A percentile compares a stretch with the other conserved stretches of the same genome.
These are phyloP conservation scores for Petrolisthes manimaculis DNA, from an alignment of 2,888 invertebrate species.

Conservation along the genomic window DNA sequence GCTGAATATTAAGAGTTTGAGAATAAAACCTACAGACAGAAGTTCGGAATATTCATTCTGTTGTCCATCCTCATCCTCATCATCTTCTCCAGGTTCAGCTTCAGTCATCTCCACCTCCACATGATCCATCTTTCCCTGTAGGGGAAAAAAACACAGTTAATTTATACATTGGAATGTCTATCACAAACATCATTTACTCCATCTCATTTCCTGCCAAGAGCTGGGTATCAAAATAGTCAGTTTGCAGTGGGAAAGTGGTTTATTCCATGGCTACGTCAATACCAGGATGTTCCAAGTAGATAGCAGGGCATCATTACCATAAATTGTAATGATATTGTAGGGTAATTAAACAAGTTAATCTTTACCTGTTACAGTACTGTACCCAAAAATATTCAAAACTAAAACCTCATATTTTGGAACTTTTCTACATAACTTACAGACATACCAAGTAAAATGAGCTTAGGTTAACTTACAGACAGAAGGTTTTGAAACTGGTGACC, in stretches of 20 bases:
- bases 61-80: constrained; percentile 44
- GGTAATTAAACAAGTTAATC: neutral
- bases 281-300: too few species aligned
- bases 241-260: too few species aligned
- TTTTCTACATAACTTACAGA: neutral
- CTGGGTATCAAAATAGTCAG: too few species aligned
- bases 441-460: neutral
- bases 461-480: neutral
- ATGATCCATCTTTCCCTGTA: constrained; percentile 38
- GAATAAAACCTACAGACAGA: constrained; percentile 31
- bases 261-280: too few species aligned
- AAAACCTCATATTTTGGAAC: neutral
- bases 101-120: constrained; percentile 58
- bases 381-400: neutral
- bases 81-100: constrained; percentile 41
- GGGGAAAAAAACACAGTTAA: too few species aligned
- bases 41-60: constrained; percentile 39
- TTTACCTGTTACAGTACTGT: neutral
- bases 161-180: too few species aligned
- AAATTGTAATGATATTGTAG: neutral
- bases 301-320: too few species aligned
- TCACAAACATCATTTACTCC: too few species aligned
- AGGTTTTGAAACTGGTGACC: constrained; percentile 8
- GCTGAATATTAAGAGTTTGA: neutral
- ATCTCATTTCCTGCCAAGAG: too few species aligned